These are phyloP conservation scores for Xanthorhoe spadicearia DNA, from an alignment of 2,888 invertebrate species.

Conservation along the genomic window DNA sequence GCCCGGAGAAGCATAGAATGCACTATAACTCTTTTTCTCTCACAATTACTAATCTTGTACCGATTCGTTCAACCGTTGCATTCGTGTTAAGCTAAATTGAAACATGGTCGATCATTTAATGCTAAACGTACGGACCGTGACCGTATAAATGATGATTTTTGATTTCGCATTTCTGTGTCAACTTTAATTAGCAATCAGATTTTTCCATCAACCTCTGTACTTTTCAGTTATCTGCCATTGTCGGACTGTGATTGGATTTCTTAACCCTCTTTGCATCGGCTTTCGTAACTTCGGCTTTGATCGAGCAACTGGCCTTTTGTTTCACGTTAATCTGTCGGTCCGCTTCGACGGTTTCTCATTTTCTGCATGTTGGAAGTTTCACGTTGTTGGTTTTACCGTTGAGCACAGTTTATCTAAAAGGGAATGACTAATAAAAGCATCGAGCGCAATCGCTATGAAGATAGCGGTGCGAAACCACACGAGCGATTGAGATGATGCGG, in stretches of 20 bases:
- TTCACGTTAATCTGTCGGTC: constrained; percentile 52
- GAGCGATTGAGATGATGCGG: constrained; percentile 11
- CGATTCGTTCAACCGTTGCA: constrained; percentile 80
- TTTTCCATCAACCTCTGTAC: constrained; percentile 78
- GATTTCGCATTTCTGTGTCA: constrained; percentile 83
- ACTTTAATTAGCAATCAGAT: constrained; percentile 82
- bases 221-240: constrained; percentile 73
- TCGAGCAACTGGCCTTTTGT: constrained; percentile 51
- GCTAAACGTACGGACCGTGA: constrained; percentile 81
- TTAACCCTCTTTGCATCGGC: constrained; percentile 66
- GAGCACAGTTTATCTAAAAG: constrained; percentile 30
- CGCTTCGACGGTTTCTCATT: constrained; percentile 36
- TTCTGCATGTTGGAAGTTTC: constrained; percentile 32
- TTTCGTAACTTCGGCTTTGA: constrained; percentile 54
- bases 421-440: constrained; percentile 61
- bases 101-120: constrained; percentile 84
- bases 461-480: constrained; percentile 48
- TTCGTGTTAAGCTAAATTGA: constrained; percentile 83
- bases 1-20: constrained; percentile 64
- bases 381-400: constrained; percentile 33
- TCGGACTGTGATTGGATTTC: constrained; percentile 74
- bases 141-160: constrained; percentile 82
- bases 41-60: constrained; percentile 82
- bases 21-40: constrained; percentile 74
- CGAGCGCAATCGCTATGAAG: constrained; percentile 61